Evolutionary conservation across 2,113 vertebrate genomes (phyloP).

Genomic region (Numida meleagris): DNA sequence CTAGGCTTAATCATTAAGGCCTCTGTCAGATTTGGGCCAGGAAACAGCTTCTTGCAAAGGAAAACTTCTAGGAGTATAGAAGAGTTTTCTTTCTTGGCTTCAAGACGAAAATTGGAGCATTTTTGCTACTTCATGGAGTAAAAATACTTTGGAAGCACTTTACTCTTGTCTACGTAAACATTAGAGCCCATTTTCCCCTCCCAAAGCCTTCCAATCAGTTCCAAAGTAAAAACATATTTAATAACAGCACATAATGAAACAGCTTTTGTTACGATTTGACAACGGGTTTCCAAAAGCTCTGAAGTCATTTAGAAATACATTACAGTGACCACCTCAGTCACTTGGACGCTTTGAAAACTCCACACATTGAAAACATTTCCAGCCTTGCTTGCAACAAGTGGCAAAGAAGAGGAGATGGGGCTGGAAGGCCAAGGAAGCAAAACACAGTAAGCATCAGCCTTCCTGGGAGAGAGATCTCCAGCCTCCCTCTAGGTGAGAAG

Average conservation of each 20-base stretch:
- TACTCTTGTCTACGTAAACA: background rate
- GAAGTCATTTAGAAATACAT: conserved; percentile 2
- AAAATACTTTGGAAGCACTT: conserved; percentile 30
- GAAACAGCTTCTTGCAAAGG: background rate
- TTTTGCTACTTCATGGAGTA: conserved; percentile 6
- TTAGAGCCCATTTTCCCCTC: background rate
- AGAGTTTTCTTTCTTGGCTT: background rate
- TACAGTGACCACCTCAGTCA: background rate
- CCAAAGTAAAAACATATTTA: background rate
- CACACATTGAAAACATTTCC: background rate
- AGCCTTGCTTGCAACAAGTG: background rate
- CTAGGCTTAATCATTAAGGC: background rate
- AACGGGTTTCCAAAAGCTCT: conserved; percentile 1
- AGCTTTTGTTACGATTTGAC: conserved; percentile 18
- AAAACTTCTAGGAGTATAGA: background rate
- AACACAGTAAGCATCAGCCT: background rate
- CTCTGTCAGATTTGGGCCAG: background rate
- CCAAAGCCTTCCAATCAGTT: background rate
- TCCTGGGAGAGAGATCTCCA: background rate
- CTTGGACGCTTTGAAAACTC: background rate
- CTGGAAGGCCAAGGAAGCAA: background rate
- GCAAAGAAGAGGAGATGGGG: background rate
- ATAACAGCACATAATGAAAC: conserved; percentile 17
- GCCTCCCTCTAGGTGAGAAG: background rate
- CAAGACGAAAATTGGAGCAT: background rate